Conservation (phyloP, 2,888 invertebrate species). For the Platypus cylindrus region DNA sequence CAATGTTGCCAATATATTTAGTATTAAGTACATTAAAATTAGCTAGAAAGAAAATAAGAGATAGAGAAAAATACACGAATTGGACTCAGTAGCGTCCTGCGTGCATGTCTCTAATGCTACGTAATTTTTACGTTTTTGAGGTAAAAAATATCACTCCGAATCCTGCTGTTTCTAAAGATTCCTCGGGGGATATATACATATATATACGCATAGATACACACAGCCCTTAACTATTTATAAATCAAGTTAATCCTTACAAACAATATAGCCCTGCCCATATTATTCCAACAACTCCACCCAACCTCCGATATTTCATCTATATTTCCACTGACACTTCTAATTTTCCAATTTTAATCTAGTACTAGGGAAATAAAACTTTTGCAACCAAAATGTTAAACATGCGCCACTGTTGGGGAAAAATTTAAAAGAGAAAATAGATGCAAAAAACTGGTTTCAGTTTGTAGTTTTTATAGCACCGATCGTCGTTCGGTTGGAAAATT, state of each 20-base stretch:
- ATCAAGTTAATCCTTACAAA: too few relatives aligned
- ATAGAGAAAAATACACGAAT: too few relatives aligned
- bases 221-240: too few relatives aligned
- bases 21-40: constrained; percentile 17
- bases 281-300: too few relatives aligned
- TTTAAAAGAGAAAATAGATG: too few relatives aligned
- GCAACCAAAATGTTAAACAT: not conserved
- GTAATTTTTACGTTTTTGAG: too few relatives aligned
- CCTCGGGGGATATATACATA: too few relatives aligned
- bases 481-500: constrained; percentile 27
- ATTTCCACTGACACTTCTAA: not conserved
- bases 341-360: not conserved
- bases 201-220: too few relatives aligned
- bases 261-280: too few relatives aligned
- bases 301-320: not conserved
- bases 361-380: not conserved
- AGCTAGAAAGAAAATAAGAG: constrained; percentile 7
- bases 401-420: constrained; percentile 10
- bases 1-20: constrained; percentile 16
- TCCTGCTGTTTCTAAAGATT: too few relatives aligned
- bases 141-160: too few relatives aligned
- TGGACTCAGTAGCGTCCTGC: constrained; percentile 6
- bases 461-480: constrained; percentile 24
- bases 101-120: too few relatives aligned
- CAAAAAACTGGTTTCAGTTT: constrained; percentile 14